Percentiles rank a stretch among this genome's conserved stretches.
These are phyloP conservation scores for Poeciliopsis occidentalis DNA, from an alignment of 2,113 vertebrate species.

Conservation along the genomic window DNA sequence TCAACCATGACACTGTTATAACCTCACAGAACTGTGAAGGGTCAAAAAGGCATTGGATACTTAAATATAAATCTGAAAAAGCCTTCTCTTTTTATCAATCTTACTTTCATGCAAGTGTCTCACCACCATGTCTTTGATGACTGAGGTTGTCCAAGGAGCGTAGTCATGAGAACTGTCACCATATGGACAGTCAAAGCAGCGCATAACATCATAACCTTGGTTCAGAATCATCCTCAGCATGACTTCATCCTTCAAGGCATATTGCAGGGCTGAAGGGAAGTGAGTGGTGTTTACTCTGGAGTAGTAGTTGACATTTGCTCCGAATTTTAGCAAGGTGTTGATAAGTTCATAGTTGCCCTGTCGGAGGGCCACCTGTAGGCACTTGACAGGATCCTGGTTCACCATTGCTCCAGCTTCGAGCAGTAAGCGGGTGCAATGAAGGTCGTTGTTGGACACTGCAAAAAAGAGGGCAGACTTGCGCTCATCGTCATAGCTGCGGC, in stretches of 20 bases:
- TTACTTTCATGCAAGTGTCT: constrained; percentile 40
- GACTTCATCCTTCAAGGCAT: constrained; percentile 81
- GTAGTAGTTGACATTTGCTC: constrained; percentile 95
- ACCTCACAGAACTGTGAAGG: constrained; percentile 92
- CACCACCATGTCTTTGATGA: constrained; percentile 95
- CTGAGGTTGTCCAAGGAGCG: constrained; percentile 88
- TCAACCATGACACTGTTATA: constrained; percentile 92
- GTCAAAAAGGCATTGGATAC: constrained; percentile 1
- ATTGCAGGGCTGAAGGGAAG: constrained; percentile 85
- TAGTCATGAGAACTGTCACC: constrained; percentile 81
- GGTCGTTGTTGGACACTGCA: constrained; percentile 89
- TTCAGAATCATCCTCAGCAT: constrained; percentile 92
- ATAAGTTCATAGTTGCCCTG: constrained; percentile 92
- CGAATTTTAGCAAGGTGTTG: constrained; percentile 86
- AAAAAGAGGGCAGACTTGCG: constrained; percentile 92
- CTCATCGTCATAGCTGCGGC: constrained; percentile 89
- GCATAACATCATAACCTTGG: constrained; percentile 88
- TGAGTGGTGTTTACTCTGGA: constrained; percentile 91
- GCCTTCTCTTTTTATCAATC: background rate
- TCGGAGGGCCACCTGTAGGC: constrained; percentile 90
- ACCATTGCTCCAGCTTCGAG: constrained; percentile 90
- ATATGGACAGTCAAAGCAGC: constrained; percentile 92
- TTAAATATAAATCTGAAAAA: background rate
- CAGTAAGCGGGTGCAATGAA: constrained; percentile 84
- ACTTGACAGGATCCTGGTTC: constrained; percentile 95